Evolutionary conservation across 2,113 vertebrate genomes (phyloP), one percentile per base, ranked within the genome.

Genomic region (Hirundichthys speculiger): DNA sequence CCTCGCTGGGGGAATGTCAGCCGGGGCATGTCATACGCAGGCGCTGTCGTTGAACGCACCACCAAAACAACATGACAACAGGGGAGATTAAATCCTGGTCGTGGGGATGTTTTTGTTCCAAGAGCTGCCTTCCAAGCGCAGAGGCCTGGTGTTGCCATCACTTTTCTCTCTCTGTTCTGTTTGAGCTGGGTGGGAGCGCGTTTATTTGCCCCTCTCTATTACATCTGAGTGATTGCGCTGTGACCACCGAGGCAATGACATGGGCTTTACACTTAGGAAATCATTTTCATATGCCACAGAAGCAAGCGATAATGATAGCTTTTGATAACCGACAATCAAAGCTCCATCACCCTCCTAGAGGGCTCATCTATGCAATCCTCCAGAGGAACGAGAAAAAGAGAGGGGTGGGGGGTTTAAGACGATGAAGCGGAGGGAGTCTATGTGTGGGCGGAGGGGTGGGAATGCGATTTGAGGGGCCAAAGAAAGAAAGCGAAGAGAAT

Each of bases 271-370:
- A 87, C 86, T 90, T 84, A 87, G 86, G 73, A 82, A 90, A 89
- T 89, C 84, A 87, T 89, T 90, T 90, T 89, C 87, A 91, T 88
- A 86, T 89, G 78, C 71, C 53, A 30, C 64, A 73, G 84, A 81
- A 79, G 87, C 84, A 43, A 82, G 82, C 60, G 48, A 64, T 85
- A 88, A 90, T 92, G 87, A 92, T 88, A 89, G 88, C 88, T 89
- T 89, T 89, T 87, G 88, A 93, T 89, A 91, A 89, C 85, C 69
- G 75, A 85, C 90, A 91, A 91, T 90, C 88, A 89, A 89, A 90
- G 80, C 86, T 71, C 88, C 82, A 90, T 90, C 87, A 72, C 75
- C 81, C 81, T 83, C 78, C 82, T 75, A 76, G 75, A 88, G 86
- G 83, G 82, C 82, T 85, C 64, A 65, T 83, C 72, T 62, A 50